Evolutionary conservation across 2,888 invertebrate genomes (phyloP), one percentile per base, ranked within the genome.

Genomic region (Nyleta sp.): DNA sequence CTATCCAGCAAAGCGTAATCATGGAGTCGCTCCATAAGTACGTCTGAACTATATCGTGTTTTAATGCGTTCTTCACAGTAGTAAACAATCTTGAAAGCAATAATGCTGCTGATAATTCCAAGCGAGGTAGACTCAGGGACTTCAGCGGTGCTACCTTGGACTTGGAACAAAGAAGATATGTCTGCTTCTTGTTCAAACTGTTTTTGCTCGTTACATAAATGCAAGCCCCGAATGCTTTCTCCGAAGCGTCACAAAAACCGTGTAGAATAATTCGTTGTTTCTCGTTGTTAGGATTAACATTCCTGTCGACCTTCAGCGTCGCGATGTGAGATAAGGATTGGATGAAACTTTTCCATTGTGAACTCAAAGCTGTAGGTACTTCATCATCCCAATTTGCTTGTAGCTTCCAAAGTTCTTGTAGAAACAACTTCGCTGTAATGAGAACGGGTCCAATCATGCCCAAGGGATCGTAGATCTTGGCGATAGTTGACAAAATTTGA

Each of bases 151-250:
- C 42, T 42, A 42, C 42, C 6, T 18, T 42, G 3, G 15, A 17
- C 15, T 42, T 42, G 6, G 42, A 42, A 17, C 42, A 42, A 3
- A 42, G 10, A 42, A 42, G 42, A 18, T 42, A 6, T 7, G 18
- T 17, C 17, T 15, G 17, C 8, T 11, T 8, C 18, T 42, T 10
- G 2, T 17, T 17, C 13, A 8, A 1, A 5, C 6, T 13, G 13
- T 18, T 18, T 42, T 2, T 17, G 18, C 24, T 46, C 10, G 44
- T 17, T 2, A 81, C 10, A 18, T 85, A 84, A 7, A 85, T 38
- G 42, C 83, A 84, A 0, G 82, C 84, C 15, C 84, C 84, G 44
- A 81, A 84, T 0, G 80, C 84, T 7, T 62, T 77, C 18, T 83
- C 81, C 1, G 77, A 81, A 5, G 83, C 81, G 40, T 84, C 84